Evolutionary conservation across 2,113 vertebrate genomes (phyloP).

Genomic region (Anhinga rufa): DNA sequence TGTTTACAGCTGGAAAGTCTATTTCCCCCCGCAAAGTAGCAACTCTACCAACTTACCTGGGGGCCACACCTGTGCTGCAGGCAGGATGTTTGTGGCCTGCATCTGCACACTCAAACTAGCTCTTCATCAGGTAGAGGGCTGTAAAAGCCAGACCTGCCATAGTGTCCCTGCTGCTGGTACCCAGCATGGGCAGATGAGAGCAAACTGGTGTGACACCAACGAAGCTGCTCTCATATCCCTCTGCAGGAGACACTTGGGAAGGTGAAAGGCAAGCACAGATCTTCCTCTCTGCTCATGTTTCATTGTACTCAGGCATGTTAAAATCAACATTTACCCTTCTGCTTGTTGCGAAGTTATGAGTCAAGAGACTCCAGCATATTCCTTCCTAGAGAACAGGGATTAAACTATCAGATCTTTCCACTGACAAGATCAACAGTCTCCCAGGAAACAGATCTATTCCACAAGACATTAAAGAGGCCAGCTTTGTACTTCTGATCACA

Average conservation of each 20-base stretch:
- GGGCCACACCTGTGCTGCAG: background rate
- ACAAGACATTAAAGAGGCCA: background rate
- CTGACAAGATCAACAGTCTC: background rate
- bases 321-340: background rate
- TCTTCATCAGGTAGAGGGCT: background rate
- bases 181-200: background rate
- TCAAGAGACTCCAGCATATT: background rate
- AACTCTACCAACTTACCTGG: background rate
- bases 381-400: background rate
- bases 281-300: background rate
- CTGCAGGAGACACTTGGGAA: background rate
- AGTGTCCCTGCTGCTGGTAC: background rate
- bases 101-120: background rate
- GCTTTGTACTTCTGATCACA: background rate
- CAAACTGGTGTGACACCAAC: background rate
- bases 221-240: background rate
- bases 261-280: background rate
- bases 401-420: background rate
- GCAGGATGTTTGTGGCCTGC: background rate
- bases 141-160: background rate
- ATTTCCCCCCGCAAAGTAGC: background rate
- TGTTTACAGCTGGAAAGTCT: background rate
- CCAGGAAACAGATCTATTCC: background rate
- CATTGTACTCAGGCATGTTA: background rate
- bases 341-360: background rate